These are phyloP conservation scores for Glyphotaelius pellucidus DNA, from an alignment of 2,888 invertebrate genomes.

Conservation along the genomic window DNA sequence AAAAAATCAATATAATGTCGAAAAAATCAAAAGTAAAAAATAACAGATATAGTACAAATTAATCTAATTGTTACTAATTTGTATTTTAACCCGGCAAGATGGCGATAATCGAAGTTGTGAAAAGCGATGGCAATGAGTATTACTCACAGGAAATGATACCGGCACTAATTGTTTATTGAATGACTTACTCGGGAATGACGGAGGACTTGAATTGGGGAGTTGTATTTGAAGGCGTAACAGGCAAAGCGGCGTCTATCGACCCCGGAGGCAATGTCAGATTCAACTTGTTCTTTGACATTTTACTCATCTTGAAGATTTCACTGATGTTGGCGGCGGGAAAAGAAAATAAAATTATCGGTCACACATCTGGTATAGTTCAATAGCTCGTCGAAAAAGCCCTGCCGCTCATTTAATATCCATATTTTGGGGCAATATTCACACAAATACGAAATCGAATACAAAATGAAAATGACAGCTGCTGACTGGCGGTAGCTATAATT, in stretches of 20 bases:
- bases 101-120: neutral
- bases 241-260: constrained; percentile 86
- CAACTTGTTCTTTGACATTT: constrained; percentile 94
- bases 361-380: constrained; percentile 30
- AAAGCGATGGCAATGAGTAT: neutral
- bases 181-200: constrained; percentile 78
- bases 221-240: constrained; percentile 79
- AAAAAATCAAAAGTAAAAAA: neutral
- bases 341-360: constrained; percentile 10
- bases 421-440: constrained; percentile 20
- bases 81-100: constrained; percentile 16
- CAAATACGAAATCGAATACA: neutral
- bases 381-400: neutral
- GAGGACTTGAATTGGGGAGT: constrained; percentile 79
- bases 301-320: constrained; percentile 72
- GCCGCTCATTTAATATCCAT: constrained; percentile 28
- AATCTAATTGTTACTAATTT: neutral
- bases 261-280: constrained; percentile 94
- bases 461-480: constrained; percentile 16
- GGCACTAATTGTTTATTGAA: neutral
- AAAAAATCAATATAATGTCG: neutral
- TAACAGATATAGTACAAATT: neutral
- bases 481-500: too few relatives aligned
- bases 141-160: neutral
- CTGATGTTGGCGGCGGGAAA: constrained; percentile 19